Percentiles rank a stretch among this genome's conserved stretches.
Evolutionary conservation across 2,797 vertebrate species (phyloP).

Genomic region (Pseudomugil gertrudae): DNA sequence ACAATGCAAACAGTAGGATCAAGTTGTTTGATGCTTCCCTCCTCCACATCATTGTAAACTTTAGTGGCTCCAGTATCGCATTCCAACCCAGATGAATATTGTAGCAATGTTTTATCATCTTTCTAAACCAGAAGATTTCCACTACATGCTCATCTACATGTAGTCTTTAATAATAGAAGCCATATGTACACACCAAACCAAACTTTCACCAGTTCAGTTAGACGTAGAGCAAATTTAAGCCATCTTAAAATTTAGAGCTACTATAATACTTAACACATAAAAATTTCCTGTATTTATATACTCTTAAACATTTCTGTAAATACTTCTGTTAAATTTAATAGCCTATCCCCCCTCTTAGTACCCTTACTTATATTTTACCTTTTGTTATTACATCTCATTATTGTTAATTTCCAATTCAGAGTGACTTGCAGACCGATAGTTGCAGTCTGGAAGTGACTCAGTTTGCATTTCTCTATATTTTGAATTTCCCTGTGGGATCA

Average conservation of each 20-base stretch:
- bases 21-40: neutral
- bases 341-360: too few species aligned
- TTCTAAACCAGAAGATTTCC: neutral
- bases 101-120: neutral
- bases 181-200: neutral
- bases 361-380: too few species aligned
- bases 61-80: neutral
- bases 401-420: too few species aligned
- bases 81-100: neutral
- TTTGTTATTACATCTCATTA: too few species aligned
- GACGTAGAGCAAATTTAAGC: neutral
- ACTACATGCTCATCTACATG: neutral
- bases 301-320: too few species aligned
- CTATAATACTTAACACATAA: too few species aligned
- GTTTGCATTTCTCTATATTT: too few species aligned
- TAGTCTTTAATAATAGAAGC: neutral
- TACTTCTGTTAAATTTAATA: too few species aligned
- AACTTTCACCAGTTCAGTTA: neutral
- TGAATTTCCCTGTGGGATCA: too few species aligned
- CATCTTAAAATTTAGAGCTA: neutral
- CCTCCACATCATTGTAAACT: neutral
- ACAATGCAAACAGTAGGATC: neutral
- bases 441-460: too few species aligned
- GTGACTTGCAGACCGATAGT: too few species aligned
- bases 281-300: too few species aligned